These are phyloP conservation scores for Blomia tropicalis DNA, from an alignment of 2,888 invertebrate species.

Conservation along the genomic window DNA sequence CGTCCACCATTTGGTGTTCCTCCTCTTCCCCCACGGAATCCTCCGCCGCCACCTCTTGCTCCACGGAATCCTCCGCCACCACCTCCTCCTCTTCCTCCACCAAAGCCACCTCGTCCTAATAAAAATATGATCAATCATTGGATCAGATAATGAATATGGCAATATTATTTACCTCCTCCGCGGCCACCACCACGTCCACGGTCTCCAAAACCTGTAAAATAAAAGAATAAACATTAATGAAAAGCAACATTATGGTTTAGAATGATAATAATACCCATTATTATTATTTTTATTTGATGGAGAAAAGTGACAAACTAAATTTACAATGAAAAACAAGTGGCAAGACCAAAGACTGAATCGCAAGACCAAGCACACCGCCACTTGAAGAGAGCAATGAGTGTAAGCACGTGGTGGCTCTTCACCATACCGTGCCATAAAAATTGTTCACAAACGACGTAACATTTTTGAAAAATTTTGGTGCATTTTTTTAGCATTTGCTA, in stretches of 20 bases:
- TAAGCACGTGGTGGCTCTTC: too few species aligned
- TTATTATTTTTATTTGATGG: not conserved
- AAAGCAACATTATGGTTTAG: not conserved
- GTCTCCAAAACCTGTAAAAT: not conserved
- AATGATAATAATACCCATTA: not conserved
- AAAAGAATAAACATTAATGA: not conserved
- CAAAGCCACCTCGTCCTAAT: slow-evolving; percentile 21
- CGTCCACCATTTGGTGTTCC: slow-evolving; percentile 34
- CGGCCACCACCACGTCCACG: slow-evolving; percentile 6
- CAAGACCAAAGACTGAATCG: too few species aligned
- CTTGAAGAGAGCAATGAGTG: too few species aligned
- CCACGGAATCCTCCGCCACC: slow-evolving; percentile 27
- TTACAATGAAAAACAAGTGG: too few species aligned
- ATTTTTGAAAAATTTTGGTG: too few species aligned
- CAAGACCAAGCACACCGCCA: too few species aligned
- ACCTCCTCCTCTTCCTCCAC: slow-evolving; percentile 26
- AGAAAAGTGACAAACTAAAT: not conserved
- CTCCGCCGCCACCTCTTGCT: slow-evolving; percentile 28
- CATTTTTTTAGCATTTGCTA: too few species aligned
- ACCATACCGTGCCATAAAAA: too few species aligned
- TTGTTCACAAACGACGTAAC: too few species aligned
- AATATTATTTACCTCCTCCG: too few species aligned
- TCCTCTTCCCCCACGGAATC: slow-evolving; percentile 30
- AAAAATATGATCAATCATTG: too few species aligned
- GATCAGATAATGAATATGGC: too few species aligned